Evolutionary conservation across 2,797 vertebrate species (phyloP).

Genomic region (Parambassis ranga): DNA sequence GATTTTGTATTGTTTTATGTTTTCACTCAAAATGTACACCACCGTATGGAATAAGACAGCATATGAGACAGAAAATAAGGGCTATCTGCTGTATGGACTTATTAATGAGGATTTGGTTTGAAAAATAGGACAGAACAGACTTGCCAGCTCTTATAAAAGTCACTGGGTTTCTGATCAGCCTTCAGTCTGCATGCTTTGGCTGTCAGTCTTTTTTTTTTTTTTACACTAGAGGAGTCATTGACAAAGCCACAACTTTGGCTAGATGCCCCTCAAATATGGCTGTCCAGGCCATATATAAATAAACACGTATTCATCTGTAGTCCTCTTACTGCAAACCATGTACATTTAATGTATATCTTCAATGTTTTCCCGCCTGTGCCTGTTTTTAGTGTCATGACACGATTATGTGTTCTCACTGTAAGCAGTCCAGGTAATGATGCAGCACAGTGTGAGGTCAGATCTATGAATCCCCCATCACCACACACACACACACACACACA

Average conservation of each 20-base stretch:
- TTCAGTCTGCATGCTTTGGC: neutral
- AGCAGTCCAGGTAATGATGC: slow-evolving; percentile 70
- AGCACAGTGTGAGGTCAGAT: slow-evolving; percentile 75
- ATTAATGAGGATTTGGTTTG: neutral
- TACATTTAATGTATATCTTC: no score
- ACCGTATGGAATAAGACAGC: no score
- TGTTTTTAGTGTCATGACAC: slow-evolving; percentile 59
- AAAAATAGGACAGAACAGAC: neutral
- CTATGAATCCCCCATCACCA: slow-evolving; percentile 43
- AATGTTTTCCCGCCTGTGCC: neutral
- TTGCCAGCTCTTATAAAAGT: neutral
- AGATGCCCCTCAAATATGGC: neutral
- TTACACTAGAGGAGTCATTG: no score
- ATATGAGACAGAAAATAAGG: no score
- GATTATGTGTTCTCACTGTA: slow-evolving; percentile 63
- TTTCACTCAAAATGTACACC: neutral
- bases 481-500: slow-evolving; percentile 71
- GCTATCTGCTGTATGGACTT: neutral
- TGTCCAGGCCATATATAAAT: neutral
- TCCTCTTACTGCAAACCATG: no score
- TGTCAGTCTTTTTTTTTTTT: no score
- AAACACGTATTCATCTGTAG: no score
- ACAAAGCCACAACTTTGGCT: neutral
- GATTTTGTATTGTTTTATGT: no score
- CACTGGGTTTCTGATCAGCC: neutral